Base-by-base conservation (phyloP, 53 echinoderm and acorn worm genomes). In the Stichopus horrens region DNA sequence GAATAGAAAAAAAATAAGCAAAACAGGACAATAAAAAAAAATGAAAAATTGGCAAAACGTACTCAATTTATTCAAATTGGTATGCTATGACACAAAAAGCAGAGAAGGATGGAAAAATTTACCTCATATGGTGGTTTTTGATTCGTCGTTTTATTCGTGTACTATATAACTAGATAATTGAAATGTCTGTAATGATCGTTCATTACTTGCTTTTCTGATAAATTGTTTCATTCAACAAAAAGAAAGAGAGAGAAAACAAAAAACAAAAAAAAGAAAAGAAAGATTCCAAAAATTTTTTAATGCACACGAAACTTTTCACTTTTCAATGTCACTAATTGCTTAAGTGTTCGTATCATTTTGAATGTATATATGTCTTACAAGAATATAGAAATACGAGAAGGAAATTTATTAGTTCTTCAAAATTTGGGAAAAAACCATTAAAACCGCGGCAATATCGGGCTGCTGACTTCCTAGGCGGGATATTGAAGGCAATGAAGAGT, bases 271-370 rank as follows among this genome's bases (percentile, higher is more conserved):
- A 37, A 2, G 2, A 37, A 2, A 37, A 37, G 2, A 37, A 37
- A 16, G 18, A 16, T 71, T 16, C 11, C 4, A 71, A 18, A 71
- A 71, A n/a, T 71, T 71, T 13, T 13, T 37, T 37, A 71, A 71
- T 18, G 71, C 71, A 18, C 71, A 71, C 71, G 71, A 71, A 18
- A 71, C 71, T 71, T 18, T 7, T 16, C 19, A 71, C 71, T 71
- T 71, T 71, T 71, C 18, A 6, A 71, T 18, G 71, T 71, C n/a
- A 71, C 71, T 71, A 71, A 71, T 71, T 71, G 71, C 71, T 71
- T 16, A 71, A 71, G 71, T 71, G 71, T 71, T 20, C 11, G 8
- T 59, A 9, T 18, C 19, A n/a, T 16, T n/a, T 71, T 7, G 18
- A n/a, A n/a, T 18, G 59, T 59, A 71, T 71, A 71, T 71, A 71